Conservation (phyloP, 2,888 invertebrate species). For the Rhodophaea formosa region DNA sequence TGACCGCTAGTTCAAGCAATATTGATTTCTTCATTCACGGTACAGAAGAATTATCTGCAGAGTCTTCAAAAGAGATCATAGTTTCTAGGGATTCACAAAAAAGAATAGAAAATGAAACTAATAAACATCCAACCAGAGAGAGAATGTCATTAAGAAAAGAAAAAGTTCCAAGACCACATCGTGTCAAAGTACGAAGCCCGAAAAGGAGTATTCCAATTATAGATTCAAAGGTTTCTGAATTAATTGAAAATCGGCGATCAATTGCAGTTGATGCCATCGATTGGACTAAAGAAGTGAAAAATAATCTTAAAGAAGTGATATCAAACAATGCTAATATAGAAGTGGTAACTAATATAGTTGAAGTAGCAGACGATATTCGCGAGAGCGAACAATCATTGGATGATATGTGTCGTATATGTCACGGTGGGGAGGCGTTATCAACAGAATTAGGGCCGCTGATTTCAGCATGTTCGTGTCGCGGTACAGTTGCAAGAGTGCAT, state of each 20-base stretch:
- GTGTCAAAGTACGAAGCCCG: conserved; percentile 66
- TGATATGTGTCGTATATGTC: conserved; percentile 74
- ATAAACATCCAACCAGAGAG: conserved; percentile 34
- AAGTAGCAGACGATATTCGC: conserved; percentile 35
- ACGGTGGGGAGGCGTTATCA: conserved; percentile 59
- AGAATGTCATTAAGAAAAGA: conserved; percentile 41
- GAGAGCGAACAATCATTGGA: conserved; percentile 57
- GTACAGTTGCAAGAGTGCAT: conserved; percentile 87
- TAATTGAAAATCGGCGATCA: conserved; percentile 28
- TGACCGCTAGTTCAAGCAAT: conserved; percentile 52
- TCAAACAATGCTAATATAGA: conserved; percentile 25
- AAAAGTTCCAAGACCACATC: conserved; percentile 52
- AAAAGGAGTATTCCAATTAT: conserved; percentile 43
- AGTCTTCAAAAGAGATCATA: conserved; percentile 21
- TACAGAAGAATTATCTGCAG: conserved; percentile 22
- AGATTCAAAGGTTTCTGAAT: conserved; percentile 35
- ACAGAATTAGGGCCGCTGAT: conserved; percentile 60
- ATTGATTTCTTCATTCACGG: conserved; percentile 42
- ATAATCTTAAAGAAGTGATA: conserved; percentile 12
- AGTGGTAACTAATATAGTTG: conserved; percentile 25
- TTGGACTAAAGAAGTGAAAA: conserved; percentile 44
- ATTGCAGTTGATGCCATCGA: conserved; percentile 44
- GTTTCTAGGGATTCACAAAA: conserved; percentile 23
- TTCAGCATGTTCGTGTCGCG: conserved; percentile 76
- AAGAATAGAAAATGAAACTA: conserved; percentile 24